phyloP scores from a whole-genome alignment of 1,140 invertebrate species.

The Drosophila varians region DNA sequence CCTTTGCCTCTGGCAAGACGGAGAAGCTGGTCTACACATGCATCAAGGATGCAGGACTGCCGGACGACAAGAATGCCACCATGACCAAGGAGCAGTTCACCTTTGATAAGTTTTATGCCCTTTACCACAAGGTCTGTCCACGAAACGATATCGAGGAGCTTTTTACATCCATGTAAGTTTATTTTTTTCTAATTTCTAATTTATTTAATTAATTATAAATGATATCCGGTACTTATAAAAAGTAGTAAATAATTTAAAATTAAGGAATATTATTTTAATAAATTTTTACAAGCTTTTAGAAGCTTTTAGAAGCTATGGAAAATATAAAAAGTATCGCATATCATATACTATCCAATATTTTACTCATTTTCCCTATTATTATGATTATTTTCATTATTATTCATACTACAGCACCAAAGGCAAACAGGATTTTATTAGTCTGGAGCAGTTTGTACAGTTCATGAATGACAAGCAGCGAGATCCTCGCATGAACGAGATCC shows the following conservation, averaged over 20 bases:
- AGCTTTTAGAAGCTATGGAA: background rate
- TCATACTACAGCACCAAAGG: conserved; percentile 91
- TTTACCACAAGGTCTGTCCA: conserved; percentile 99
- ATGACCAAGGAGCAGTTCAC: conserved; percentile 98
- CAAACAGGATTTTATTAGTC: conserved; percentile 93
- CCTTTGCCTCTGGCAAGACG: conserved; percentile 98
- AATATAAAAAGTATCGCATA: no score
- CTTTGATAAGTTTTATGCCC: conserved; percentile 99
- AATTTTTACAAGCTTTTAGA: no score
- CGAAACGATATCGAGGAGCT: conserved; percentile 99
- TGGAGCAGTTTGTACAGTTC: conserved; percentile 96
- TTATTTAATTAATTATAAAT: no score
- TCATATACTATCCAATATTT: no score
- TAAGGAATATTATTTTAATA: no score
- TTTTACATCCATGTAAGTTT: conserved; percentile 97
- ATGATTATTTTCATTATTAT: conserved; percentile 5
- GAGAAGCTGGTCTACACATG: conserved; percentile 99
- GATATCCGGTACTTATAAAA: background rate
- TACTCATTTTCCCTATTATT: no score
- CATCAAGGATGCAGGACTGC: conserved; percentile 95
- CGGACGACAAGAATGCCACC: conserved; percentile 98
- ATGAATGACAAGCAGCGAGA: conserved; percentile 99
- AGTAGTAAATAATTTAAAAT: no score
- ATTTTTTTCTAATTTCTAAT: no score
- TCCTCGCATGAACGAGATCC: conserved; percentile 98